A percentile compares a stretch with the other conserved stretches of the same genome.
Conservation (phyloP, 2,113 vertebrate species). For the Boleophthalmus pectinirostris region DNA sequence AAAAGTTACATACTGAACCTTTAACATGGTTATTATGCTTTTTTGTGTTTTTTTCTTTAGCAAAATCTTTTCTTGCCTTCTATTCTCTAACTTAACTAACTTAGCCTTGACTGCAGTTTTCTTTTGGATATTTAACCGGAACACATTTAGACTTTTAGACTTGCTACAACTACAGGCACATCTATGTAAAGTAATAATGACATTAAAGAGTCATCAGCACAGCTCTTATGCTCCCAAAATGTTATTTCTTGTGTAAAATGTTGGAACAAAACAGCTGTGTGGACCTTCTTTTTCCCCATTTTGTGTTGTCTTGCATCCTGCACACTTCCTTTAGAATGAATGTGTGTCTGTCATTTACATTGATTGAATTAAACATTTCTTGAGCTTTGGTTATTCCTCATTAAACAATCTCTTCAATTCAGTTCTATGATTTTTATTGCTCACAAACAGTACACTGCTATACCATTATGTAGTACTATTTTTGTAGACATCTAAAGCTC, state of each 20-base stretch:
- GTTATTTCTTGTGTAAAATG: not conserved
- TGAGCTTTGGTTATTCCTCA: too few relatives aligned
- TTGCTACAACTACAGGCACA: not conserved
- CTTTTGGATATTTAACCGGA: not conserved
- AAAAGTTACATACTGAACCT: too few relatives aligned
- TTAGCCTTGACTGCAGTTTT: not conserved
- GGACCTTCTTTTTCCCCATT: not conserved
- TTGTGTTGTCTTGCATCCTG: not conserved
- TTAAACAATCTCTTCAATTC: too few relatives aligned
- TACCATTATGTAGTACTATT: too few relatives aligned
- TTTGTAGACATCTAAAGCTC: too few relatives aligned
- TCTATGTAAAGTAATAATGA: too few relatives aligned
- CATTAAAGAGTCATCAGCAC: not conserved
- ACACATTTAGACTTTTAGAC: not conserved
- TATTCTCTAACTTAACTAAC: not conserved
- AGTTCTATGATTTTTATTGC: too few relatives aligned
- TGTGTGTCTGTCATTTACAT: not conserved
- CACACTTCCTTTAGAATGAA: not conserved
- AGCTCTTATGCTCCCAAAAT: not conserved
- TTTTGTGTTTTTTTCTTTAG: not conserved
- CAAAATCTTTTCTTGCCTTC: not conserved
- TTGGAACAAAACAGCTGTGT: too few relatives aligned
- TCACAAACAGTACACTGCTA: too few relatives aligned
- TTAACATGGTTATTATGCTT: not conserved
- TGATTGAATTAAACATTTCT: too few relatives aligned